Conservation (phyloP, 2,888 invertebrate genomes). For the Harpagoxenus sublaevis region DNA sequence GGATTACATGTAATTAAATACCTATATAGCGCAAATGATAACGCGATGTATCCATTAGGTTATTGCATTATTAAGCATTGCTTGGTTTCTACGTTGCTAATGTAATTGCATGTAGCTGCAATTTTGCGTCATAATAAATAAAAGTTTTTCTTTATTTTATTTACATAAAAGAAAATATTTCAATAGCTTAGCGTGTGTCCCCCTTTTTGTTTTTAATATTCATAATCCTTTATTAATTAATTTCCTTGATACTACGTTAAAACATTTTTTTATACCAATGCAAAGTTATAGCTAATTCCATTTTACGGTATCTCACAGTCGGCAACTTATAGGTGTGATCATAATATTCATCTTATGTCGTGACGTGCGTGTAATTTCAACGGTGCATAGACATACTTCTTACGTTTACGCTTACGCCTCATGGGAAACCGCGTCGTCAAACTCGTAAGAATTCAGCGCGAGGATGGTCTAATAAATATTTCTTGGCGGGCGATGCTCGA, state of each 20-base stretch:
- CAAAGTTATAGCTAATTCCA: background rate
- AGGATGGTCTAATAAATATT: slow-evolving; percentile 68
- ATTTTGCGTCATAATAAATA: slow-evolving; percentile 6
- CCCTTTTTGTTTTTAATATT: background rate
- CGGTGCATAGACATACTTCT: background rate
- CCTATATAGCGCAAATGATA: background rate
- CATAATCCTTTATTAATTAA: background rate
- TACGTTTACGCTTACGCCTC: background rate
- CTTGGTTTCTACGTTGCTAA: background rate
- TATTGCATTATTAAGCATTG: background rate
- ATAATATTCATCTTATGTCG: background rate
- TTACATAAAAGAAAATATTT: slow-evolving; percentile 2
- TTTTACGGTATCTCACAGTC: background rate
- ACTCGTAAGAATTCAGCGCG: slow-evolving; percentile 69
- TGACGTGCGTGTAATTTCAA: background rate
- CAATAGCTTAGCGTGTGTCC: background rate
- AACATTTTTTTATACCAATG: background rate
- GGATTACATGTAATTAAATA: slow-evolving; percentile 6
- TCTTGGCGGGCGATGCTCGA: slow-evolving; percentile 59
- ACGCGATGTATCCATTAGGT: background rate
- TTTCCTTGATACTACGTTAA: background rate
- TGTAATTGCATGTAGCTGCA: slow-evolving; percentile 1
- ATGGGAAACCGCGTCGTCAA: slow-evolving; percentile 46
- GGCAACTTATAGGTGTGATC: background rate
- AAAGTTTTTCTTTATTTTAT: background rate